These are phyloP conservation scores for Tenrec ecaudatus DNA, from an alignment of 2,113 vertebrate species.

Conservation along the genomic window DNA sequence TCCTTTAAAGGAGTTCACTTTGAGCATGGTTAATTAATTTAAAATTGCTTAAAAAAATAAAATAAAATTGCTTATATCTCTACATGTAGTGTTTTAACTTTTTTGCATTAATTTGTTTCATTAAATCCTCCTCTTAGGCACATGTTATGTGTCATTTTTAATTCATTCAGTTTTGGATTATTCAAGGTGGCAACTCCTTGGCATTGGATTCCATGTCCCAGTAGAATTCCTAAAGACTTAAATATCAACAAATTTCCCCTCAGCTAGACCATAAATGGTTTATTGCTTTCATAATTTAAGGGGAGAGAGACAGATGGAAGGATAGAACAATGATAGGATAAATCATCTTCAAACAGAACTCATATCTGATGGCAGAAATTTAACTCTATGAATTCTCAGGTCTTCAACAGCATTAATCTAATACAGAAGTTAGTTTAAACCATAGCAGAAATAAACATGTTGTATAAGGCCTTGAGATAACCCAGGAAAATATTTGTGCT, in stretches of 20 bases:
- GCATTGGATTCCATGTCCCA: not conserved
- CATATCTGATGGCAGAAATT: not conserved
- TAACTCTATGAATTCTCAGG: conserved; percentile 5
- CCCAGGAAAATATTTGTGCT: not conserved
- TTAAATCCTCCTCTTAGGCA: conserved; percentile 22
- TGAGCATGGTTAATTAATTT: conserved; percentile 71
- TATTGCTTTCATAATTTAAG: not conserved
- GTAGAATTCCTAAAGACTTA: not conserved
- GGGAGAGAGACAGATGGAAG: not conserved
- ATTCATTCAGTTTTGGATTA: conserved; percentile 61
- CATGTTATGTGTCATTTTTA: conserved; percentile 15
- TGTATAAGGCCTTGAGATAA: not conserved
- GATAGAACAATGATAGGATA: not conserved
- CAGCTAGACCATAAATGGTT: not conserved
- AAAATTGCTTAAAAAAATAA: conserved; percentile 70
- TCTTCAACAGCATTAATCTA: not conserved
- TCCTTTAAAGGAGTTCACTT: conserved; percentile 70
- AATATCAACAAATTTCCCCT: not conserved
- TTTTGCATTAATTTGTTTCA: conserved; percentile 57
- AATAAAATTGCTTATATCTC: conserved; percentile 66
- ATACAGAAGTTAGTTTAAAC: conserved; percentile 58
- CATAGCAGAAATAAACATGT: conserved; percentile 39
- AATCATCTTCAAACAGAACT: not conserved
- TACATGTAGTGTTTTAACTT: conserved; percentile 43
- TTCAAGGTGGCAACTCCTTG: conserved; percentile 44